Evolutionary conservation across 1,140 invertebrate species (phyloP), one percentile per base, ranked within the genome.

Genomic region (Streblospio benedicti): DNA sequence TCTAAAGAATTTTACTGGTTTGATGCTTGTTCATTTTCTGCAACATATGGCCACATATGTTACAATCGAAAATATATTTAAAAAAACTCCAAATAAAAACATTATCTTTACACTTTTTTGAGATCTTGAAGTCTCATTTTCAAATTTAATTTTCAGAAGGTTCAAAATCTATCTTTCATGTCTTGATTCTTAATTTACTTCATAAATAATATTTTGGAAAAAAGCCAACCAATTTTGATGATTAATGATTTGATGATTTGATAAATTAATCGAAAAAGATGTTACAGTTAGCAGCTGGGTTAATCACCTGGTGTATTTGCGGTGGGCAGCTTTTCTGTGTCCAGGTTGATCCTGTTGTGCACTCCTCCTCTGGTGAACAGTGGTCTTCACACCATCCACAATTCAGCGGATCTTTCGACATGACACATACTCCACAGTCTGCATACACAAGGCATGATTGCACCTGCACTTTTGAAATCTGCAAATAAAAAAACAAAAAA

Each of bases 371-470:
- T 28, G 53, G 44, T 18, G 64, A 64, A 55, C 72, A 73, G n/a
- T 67, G 43, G 23, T 58, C 45, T 1, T 64, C 66, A 55, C 70
- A 77, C 76, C 76, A 79, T 27, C 72, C 75, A 64, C 76, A 78
- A 0, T 60, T 54, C 0, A 76, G 58, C 5, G 74, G 76, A 60
- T 77, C 74, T 2, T 50, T 30, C 31, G 62, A 65, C 20, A 31
- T 62, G 6, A 77, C 55, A 62, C 76, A 79, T 2, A 53, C 43
- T 2, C 65, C 62, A 62, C 76, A 79, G 12, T 71, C 68, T 2
- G 27, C 41, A 44, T 77, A 71, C 9, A 73, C 47, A 9, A 57
- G 60, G 63, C 76, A 79, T 0, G 71, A 70, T 38, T 62, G 44
- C 4, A 74, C 32, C 0, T 71, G 70, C 51, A 76, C 69, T 50